A percentile compares a stretch with the other conserved stretches of the same genome.
These are phyloP conservation scores for Mionectes macconnelli DNA, from an alignment of 2,113 vertebrate genomes.

Conservation along the genomic window DNA sequence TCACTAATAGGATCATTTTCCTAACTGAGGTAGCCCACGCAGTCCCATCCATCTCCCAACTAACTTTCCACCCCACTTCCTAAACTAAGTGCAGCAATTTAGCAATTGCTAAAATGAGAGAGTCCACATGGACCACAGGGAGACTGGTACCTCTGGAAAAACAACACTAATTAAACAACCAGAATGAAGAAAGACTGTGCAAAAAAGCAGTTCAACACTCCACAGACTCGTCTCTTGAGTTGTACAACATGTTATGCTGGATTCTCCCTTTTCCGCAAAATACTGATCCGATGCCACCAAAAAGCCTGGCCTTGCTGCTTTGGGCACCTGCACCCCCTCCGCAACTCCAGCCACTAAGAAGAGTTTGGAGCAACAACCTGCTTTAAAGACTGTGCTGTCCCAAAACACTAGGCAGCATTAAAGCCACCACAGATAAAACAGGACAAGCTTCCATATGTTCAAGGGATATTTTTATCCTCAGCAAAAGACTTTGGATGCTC, in stretches of 20 bases:
- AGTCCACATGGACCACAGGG: fast-evolving
- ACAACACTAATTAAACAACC: neutral
- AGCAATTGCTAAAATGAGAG: neutral
- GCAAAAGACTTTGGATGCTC: neutral
- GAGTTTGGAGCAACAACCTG: neutral
- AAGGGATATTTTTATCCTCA: neutral
- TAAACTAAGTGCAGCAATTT: neutral
- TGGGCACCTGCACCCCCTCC: fast-evolving
- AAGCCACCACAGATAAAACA: neutral
- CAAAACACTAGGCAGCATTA: neutral
- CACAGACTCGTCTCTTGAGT: neutral
- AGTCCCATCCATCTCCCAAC: neutral
- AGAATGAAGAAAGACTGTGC: neutral
- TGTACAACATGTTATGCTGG: neutral
- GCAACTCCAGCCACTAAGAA: neutral
- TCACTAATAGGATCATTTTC: no score
- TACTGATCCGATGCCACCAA: neutral
- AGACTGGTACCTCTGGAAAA: neutral
- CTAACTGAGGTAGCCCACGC: fast-evolving
- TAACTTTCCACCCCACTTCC: neutral
- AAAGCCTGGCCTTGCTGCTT: neutral
- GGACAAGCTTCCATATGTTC: neutral
- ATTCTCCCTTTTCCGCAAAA: neutral
- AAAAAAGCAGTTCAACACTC: neutral
- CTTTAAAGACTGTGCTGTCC: no score